Evolutionary conservation across 2,113 vertebrate species (phyloP).

Genomic region (Drymodes brunneopygia): DNA sequence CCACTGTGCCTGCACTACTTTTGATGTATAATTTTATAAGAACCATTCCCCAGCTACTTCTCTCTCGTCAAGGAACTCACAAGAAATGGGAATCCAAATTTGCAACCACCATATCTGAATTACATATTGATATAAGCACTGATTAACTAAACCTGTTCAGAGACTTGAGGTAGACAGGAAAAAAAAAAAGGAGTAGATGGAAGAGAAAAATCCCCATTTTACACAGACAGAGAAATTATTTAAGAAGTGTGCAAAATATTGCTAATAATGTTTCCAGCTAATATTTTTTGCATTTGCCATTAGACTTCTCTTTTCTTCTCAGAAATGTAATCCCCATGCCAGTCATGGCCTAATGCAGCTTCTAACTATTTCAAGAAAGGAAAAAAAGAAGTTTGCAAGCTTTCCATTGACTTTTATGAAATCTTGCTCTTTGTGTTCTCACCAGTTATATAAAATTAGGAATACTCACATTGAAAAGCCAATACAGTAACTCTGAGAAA

Average conservation of each 20-base stretch:
- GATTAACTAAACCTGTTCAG: slow-evolving; percentile 1
- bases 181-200: not conserved
- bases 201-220: not conserved
- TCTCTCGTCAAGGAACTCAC: not conserved
- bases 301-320: not conserved
- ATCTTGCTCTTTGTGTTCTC: not conserved
- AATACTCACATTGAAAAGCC: not conserved
- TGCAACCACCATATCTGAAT: not conserved
- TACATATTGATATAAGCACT: slow-evolving; percentile 1
- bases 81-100: slow-evolving; percentile 29
- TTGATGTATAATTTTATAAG: slow-evolving; percentile 3
- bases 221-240: not conserved
- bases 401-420: not conserved
- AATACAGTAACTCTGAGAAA: not conserved
- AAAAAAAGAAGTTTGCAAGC: not conserved
- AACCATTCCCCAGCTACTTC: slow-evolving; percentile 31
- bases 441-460: not conserved
- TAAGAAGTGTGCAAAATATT: not conserved
- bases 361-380: not conserved
- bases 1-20: slow-evolving; percentile 27
- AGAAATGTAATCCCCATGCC: not conserved
- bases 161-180: not conserved
- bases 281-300: not conserved
- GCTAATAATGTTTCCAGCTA: not conserved
- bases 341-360: not conserved